Base-by-base conservation (phyloP, 2,888 invertebrate genomes). In the Isotomurus palustris region DNA sequence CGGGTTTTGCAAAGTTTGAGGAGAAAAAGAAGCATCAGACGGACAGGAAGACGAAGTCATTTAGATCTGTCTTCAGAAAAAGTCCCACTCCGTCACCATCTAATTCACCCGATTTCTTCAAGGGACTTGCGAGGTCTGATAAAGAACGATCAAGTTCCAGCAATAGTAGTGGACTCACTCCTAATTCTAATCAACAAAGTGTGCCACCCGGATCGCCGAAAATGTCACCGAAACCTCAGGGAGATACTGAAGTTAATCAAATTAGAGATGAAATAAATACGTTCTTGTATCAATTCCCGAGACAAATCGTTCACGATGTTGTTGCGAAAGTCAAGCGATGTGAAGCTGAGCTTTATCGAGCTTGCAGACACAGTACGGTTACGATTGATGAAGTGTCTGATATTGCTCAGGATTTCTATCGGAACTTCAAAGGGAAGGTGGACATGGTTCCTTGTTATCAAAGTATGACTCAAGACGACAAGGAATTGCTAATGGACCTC, bases 381-480 rank as follows among this genome's bases (percentile, higher is more conserved):
- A 59, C 81, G 10, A 84, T 91, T 2, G 93, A 93, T 57, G 91
- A 95, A 66, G 76, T 94, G 29, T 91, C 94, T 0, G 93, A 94
- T 73, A 78, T 87, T 44, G 87, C 92, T 28, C 95, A 96, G 77
- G 87, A 89, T 72, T 91, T 90, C 73, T 99, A 96, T 76, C 87
- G 86, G 76, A 81, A 81, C 50, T 74, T 91, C 75, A 82, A 82
- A 66, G 61, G 58, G 24, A 81, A 86, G 69, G 82, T 91, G 78
- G 85, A 87, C 68, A 79, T 80, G n/a, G 79, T 82, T 64, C 72
- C 78, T 0, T 79, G 81, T 72, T 88, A 86, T 75, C 75, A 80
- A 66, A 77, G 78, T 76, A 74, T 87, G 25, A 80, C 83, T 40
- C 74, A 81, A 0, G 92, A 93, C 69, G 82, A 84, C 40, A 84